Percentiles rank a stretch among this genome's conserved stretches.
Evolutionary conservation across 2,888 invertebrate genomes (phyloP).

Genomic region (Hipparchia semele): DNA sequence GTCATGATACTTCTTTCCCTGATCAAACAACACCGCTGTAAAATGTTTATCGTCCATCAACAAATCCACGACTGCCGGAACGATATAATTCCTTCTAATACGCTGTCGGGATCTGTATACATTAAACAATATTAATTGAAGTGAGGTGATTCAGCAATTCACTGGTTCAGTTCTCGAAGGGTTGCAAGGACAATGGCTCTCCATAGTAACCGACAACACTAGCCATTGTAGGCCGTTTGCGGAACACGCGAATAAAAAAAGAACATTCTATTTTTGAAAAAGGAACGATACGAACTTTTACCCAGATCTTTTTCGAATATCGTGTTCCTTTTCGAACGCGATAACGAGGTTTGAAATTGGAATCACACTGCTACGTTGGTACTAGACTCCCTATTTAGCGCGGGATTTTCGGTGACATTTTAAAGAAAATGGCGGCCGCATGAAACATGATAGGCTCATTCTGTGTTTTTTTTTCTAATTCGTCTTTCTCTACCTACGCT

Average conservation of each 20-base stretch:
- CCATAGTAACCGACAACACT: slow-evolving; percentile 39
- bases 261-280: slow-evolving; percentile 58
- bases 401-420: slow-evolving; percentile 62
- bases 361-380: slow-evolving; percentile 62
- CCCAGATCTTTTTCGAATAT: slow-evolving; percentile 46
- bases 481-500: neutral
- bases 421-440: slow-evolving; percentile 23
- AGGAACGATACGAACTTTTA: slow-evolving; percentile 20
- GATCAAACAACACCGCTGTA: slow-evolving; percentile 29
- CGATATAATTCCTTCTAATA: slow-evolving; percentile 70
- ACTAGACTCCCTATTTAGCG: slow-evolving; percentile 59
- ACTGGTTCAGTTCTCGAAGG: slow-evolving; percentile 52
- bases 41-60: slow-evolving; percentile 63
- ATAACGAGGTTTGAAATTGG: slow-evolving; percentile 78
- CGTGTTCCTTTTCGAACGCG: slow-evolving; percentile 39
- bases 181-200: slow-evolving; percentile 62
- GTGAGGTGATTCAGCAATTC: slow-evolving; percentile 67
- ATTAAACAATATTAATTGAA: slow-evolving; percentile 79
- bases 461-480: neutral
- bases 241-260: slow-evolving; percentile 51
- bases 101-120: slow-evolving; percentile 67
- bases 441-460: neutral
- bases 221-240: slow-evolving; percentile 48
- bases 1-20: slow-evolving; percentile 22
- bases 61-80: slow-evolving; percentile 65